Base-by-base conservation (phyloP, 2,797 vertebrate genomes). In the Anniella stebbinsi region DNA sequence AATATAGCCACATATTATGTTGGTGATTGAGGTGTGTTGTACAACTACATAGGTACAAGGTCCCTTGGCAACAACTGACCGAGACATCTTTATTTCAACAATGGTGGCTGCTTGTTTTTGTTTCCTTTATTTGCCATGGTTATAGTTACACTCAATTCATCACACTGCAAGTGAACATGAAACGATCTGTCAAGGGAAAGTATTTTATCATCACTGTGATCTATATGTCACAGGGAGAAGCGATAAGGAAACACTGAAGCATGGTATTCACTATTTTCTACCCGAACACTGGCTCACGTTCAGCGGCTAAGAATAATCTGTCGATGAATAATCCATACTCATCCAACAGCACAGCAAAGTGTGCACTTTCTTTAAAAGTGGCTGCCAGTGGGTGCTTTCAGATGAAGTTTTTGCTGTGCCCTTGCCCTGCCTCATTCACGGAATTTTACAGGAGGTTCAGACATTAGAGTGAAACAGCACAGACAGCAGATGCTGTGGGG, bases 141-240 rank as follows among this genome's bases (percentile, higher is more conserved):
- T 36, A 82, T 76, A 69, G 23, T n/a, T 73, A 81, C 89, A 80
- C 72, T 57, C 80, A 86, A 95, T 87, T 92, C 89, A 88, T 92
- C 88, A 87, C 80, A 95, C 88, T 93, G 89, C 94, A 90, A 94
- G 93, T 91, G 86, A 88, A 93, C 87, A 17, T 88, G 89, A 88
- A 90, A 87, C 36, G 91, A 87, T 80, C 45, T 0, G 0, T 91
- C 33, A 48, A 76, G 66, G 36, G 57, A 63, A 94, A 91, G 60
- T 81, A 91, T 94, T 92, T 92, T 77, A 67, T 67, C 89, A 60
- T 94, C 90, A 69, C 73, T n/a, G 69, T 88, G 36, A 75, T 91
- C 23, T 76, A 11, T 33, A 54, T 81, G 36, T 70, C 86, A 88
- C 45, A 4, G 48, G 90, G 76, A 10, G 0, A 2, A 38, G 1